These are phyloP conservation scores for Atethmia centrago DNA, from an alignment of 2,888 invertebrate species.

Conservation along the genomic window DNA sequence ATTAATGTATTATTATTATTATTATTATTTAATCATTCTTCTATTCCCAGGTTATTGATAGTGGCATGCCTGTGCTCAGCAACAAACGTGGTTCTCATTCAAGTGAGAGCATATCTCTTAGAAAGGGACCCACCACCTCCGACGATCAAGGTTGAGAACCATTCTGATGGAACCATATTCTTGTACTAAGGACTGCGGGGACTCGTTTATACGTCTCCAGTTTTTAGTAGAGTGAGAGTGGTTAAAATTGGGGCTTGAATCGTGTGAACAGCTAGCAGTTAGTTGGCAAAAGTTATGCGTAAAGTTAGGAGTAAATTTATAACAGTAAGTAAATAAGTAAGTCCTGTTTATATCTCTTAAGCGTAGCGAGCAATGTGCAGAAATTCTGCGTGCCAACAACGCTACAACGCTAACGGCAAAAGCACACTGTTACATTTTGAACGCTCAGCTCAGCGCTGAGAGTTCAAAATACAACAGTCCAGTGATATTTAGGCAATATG, in stretches of 20 bases:
- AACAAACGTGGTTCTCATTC: conserved; percentile 77
- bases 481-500: too few species aligned
- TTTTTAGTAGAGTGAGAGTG: neutral
- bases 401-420: too few species aligned
- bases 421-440: too few species aligned
- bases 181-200: conserved; percentile 75
- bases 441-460: too few species aligned
- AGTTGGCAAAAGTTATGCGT: neutral
- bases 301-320: too few species aligned
- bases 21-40: neutral
- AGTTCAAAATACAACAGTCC: too few species aligned
- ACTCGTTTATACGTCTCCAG: neutral
- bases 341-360: neutral
- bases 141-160: conserved; percentile 85
- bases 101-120: conserved; percentile 78
- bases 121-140: conserved; percentile 86
- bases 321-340: too few species aligned
- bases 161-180: conserved; percentile 87
- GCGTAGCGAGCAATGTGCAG: too few species aligned
- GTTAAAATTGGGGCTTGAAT: conserved; percentile 9
- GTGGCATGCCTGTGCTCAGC: conserved; percentile 78
- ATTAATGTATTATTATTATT: too few species aligned
- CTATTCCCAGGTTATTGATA: conserved; percentile 82
- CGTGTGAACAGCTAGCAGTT: neutral
- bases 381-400: too few species aligned